Evolutionary conservation across 2,113 vertebrate genomes (phyloP).

Genomic region (Gallinago jamesoni): DNA sequence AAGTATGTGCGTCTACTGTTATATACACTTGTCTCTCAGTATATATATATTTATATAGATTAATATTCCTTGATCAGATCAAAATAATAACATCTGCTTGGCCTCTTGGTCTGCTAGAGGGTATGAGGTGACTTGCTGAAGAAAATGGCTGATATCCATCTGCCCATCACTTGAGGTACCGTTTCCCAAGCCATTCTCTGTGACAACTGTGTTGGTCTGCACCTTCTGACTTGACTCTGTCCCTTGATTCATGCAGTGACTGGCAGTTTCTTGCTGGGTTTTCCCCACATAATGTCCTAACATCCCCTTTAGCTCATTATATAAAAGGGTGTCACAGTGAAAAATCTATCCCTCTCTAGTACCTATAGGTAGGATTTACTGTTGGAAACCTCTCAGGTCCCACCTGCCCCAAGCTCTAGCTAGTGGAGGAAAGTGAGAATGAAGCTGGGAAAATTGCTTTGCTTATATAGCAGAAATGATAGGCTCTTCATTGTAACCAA

Average conservation of each 20-base stretch:
- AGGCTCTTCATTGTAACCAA: background rate
- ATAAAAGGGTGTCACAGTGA: background rate
- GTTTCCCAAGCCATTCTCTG: background rate
- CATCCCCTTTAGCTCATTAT: background rate
- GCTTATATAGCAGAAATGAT: background rate
- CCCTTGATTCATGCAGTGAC: background rate
- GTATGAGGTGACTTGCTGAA: background rate
- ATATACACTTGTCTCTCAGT: accelerated
- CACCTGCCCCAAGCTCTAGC: background rate
- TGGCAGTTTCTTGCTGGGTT: background rate
- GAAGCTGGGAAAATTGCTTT: background rate
- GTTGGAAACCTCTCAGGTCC: background rate
- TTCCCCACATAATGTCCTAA: background rate
- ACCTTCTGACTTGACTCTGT: background rate
- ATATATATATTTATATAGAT: background rate
- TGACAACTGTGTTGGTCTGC: background rate
- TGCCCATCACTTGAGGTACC: background rate
- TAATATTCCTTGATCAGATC: background rate
- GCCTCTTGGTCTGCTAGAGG: background rate
- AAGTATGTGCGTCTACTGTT: background rate
- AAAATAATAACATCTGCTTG: background rate
- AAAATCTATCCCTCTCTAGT: background rate
- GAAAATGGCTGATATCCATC: background rate
- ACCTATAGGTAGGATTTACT: background rate
- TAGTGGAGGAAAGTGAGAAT: background rate